These are phyloP conservation scores for Lycia hirtaria DNA, from an alignment of 2,888 invertebrate species.

Conservation along the genomic window DNA sequence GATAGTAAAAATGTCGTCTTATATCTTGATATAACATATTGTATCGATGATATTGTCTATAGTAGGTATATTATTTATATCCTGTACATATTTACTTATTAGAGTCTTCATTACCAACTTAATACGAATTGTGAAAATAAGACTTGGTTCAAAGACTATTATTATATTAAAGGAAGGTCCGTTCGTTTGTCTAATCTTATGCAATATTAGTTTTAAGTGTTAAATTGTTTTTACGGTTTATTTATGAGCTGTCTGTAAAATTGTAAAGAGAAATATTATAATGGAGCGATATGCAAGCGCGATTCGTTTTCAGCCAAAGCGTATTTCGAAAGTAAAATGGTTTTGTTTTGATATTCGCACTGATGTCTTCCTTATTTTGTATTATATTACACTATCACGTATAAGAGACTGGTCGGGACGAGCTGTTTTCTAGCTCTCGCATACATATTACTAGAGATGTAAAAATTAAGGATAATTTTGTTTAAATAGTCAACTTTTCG, in stretches of 20 bases:
- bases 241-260: slow-evolving; percentile 75
- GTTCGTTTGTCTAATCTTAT: slow-evolving; percentile 78
- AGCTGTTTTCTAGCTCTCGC: too few relatives aligned
- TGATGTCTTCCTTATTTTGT: slow-evolving; percentile 66
- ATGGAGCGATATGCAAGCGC: slow-evolving; percentile 59
- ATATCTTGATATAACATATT: slow-evolving; percentile 35
- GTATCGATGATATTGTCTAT: slow-evolving; percentile 37
- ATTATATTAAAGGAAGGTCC: slow-evolving; percentile 62
- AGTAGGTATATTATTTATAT: slow-evolving; percentile 41
- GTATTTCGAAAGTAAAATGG: slow-evolving; percentile 45
- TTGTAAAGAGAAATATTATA: slow-evolving; percentile 55
- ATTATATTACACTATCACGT: slow-evolving; percentile 37
- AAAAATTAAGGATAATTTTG: too few relatives aligned
- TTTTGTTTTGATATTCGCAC: slow-evolving; percentile 58
- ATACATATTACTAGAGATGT: too few relatives aligned
- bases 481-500: too few relatives aligned
- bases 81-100: slow-evolving; percentile 43
- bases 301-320: slow-evolving; percentile 78
- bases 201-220: slow-evolving; percentile 85
- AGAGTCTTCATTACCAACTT: slow-evolving; percentile 48
- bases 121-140: slow-evolving; percentile 53
- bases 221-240: slow-evolving; percentile 83
- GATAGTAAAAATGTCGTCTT: slow-evolving; percentile 30
- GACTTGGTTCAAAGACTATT: slow-evolving; percentile 62
- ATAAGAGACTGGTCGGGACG: too few relatives aligned